These are phyloP conservation scores for Cyclargus thomasi DNA, from an alignment of 1,140 invertebrate genomes.

Conservation along the genomic window DNA sequence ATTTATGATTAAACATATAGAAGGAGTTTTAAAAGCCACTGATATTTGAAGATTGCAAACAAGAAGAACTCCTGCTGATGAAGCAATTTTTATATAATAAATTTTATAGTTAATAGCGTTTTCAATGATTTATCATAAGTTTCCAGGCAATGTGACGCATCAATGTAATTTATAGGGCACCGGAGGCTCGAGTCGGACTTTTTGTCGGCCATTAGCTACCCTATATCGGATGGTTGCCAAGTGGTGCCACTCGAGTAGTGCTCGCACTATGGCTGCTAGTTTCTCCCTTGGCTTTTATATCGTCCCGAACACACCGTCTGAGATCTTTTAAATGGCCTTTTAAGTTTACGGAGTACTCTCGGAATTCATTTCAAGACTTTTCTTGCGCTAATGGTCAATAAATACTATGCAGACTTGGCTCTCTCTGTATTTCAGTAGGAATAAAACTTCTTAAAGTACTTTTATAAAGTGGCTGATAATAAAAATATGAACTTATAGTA, in stretches of 20 bases:
- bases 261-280: slow-evolving; percentile 26
- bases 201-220: slow-evolving; percentile 33
- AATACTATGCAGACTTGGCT: not conserved
- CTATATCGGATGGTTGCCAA: slow-evolving; percentile 37
- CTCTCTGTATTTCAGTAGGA: not conserved
- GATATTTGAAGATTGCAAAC: no score
- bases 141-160: slow-evolving; percentile 4
- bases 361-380: not conserved
- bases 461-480: not conserved
- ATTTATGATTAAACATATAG: no score
- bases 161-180: slow-evolving; percentile 8
- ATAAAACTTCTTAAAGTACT: not conserved
- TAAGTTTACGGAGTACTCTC: slow-evolving; percentile 2
- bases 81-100: not conserved
- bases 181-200: slow-evolving; percentile 22
- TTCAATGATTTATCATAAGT: slow-evolving; percentile 14
- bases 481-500: no score
- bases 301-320: slow-evolving; percentile 1
- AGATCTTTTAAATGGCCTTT: slow-evolving; percentile 7
- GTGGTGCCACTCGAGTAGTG: slow-evolving; percentile 24
- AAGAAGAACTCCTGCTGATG: not conserved
- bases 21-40: no score
- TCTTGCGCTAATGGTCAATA: not conserved
- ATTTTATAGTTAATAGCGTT: slow-evolving; percentile 3
- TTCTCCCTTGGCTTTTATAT: slow-evolving; percentile 19